Conservation (phyloP, 2,113 vertebrate species). For the Sinosuthora webbiana region DNA sequence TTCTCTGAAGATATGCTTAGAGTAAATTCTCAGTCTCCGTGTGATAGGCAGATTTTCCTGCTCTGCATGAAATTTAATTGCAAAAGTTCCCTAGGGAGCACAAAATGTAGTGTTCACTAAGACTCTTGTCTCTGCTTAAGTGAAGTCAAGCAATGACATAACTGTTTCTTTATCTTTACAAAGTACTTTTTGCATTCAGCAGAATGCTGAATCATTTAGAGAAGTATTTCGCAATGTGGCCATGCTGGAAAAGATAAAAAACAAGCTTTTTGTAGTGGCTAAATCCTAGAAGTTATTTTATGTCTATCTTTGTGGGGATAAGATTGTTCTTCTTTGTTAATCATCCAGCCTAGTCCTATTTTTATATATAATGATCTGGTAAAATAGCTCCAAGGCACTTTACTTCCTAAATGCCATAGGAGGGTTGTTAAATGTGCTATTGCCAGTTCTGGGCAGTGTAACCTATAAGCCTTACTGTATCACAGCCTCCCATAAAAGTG, state of each 20-base stretch:
- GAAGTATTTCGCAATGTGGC: background rate
- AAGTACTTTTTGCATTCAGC: background rate
- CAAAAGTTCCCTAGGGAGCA: slow-evolving; percentile 38
- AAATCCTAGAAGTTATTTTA: background rate
- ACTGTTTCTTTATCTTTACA: slow-evolving; percentile 2
- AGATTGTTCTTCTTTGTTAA: background rate
- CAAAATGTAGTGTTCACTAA: slow-evolving; percentile 30
- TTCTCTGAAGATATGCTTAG: slow-evolving; percentile 26
- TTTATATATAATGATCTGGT: background rate
- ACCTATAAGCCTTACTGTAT: background rate
- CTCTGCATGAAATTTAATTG: slow-evolving; percentile 48
- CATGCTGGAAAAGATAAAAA: background rate
- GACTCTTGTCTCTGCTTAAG: background rate
- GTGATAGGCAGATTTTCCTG: slow-evolving; percentile 30
- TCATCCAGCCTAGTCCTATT: background rate
- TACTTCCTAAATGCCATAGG: background rate
- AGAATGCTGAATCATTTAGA: slow-evolving; percentile 1
- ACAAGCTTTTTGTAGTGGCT: background rate
- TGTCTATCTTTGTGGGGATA: background rate
- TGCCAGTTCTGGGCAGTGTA: background rate
- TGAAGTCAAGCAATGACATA: slow-evolving; percentile 24
- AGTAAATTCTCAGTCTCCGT: slow-evolving; percentile 5
- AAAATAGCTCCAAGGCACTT: background rate
- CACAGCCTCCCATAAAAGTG: background rate
- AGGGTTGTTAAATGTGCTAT: background rate